Evolutionary conservation across 2,797 vertebrate genomes (phyloP).

Genomic region (Tiaroga cobitis): DNA sequence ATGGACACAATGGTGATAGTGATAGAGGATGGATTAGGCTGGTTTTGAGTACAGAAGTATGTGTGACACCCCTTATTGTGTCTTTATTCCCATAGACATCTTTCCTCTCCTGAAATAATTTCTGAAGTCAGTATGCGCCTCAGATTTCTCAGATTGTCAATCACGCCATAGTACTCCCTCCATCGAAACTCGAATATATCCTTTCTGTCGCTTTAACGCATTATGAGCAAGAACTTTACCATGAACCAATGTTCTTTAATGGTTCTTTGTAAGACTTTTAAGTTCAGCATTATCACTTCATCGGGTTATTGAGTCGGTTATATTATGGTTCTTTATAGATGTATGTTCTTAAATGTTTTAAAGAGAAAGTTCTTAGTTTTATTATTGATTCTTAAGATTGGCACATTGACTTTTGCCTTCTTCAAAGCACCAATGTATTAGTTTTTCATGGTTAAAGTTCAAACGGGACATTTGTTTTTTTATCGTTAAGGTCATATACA

Average conservation of each 20-base stretch:
- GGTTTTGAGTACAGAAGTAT: constrained; percentile 43
- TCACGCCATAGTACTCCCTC: background rate
- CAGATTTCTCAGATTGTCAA: constrained; percentile 9
- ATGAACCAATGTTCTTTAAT: background rate
- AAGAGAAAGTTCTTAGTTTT: background rate
- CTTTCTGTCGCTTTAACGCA: background rate
- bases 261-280: background rate
- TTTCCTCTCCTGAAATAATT: constrained; percentile 29
- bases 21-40: constrained; percentile 32
- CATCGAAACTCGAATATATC: background rate
- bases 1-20: constrained; percentile 38
- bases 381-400: background rate
- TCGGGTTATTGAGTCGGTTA: background rate
- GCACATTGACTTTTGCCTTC: background rate
- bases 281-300: background rate
- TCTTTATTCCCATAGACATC: constrained; percentile 48
- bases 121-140: background rate
- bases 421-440: background rate
- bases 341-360: background rate
- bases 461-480: background rate
- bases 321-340: background rate
- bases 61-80: constrained; percentile 34
- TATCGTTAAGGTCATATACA: background rate
- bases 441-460: background rate
- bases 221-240: background rate